These are phyloP conservation scores for Syngnathus floridae DNA, from an alignment of 2,113 vertebrate genomes.

Conservation along the genomic window DNA sequence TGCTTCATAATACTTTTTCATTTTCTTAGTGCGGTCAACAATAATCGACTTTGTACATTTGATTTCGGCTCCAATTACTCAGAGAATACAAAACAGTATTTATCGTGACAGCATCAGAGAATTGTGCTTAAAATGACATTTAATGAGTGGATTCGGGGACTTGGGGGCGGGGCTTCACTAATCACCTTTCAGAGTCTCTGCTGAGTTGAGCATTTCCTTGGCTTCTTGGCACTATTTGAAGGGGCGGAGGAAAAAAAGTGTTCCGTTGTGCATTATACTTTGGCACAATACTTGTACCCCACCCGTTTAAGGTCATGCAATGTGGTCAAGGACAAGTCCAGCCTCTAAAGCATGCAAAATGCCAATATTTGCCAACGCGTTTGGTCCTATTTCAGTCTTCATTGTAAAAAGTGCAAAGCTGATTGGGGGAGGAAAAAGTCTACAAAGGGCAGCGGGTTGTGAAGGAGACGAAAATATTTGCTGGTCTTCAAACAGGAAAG, in stretches of 20 bases:
- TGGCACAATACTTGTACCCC: constrained; percentile 63
- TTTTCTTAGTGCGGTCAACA: constrained; percentile 36
- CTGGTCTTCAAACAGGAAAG: not conserved
- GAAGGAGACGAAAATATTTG: not conserved
- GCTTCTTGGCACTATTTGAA: constrained; percentile 19
- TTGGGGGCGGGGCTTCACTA: not conserved
- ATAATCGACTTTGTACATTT: constrained; percentile 34
- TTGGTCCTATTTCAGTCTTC: constrained; percentile 32
- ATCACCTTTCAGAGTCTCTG: not conserved
- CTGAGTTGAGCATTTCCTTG: not conserved
- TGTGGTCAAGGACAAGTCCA: constrained; percentile 21
- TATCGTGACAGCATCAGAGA: constrained; percentile 23
- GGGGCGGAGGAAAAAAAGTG: not conserved
- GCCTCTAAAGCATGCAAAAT: constrained; percentile 18
- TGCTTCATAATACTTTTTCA: not conserved
- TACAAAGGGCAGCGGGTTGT: not conserved
- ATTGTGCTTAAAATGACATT: constrained; percentile 58
- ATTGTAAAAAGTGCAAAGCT: constrained; percentile 5
- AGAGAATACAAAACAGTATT: constrained; percentile 35
- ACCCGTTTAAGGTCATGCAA: constrained; percentile 51
- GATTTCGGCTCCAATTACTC: constrained; percentile 28
- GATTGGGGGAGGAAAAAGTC: not conserved
- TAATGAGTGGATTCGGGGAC: constrained; percentile 17
- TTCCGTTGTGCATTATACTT: constrained; percentile 59
- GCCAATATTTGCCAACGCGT: constrained; percentile 10